Evolutionary conservation across 2,888 invertebrate genomes (phyloP).

Genomic region (Seladonia tumulorum): DNA sequence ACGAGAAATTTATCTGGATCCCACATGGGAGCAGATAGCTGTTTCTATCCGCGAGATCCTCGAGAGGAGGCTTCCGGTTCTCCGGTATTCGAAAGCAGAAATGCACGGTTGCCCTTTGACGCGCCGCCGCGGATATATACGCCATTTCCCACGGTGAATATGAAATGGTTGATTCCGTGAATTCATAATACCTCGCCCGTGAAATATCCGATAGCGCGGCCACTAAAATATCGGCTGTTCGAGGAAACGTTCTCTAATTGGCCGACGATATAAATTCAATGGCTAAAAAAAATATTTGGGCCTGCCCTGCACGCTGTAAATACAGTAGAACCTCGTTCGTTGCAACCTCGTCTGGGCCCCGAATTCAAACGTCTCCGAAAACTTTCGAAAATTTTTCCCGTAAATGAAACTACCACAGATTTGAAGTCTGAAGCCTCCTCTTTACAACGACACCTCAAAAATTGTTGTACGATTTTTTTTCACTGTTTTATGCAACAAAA

Average conservation of each 20-base stretch:
- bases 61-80: slow-evolving; percentile 4
- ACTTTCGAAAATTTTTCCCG: no score
- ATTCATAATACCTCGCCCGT: neutral
- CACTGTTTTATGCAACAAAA: no score
- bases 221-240: neutral
- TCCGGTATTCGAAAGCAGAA: neutral
- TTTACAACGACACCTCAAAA: no score
- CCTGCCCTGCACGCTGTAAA: no score
- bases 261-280: neutral
- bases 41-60: neutral
- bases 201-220: neutral
- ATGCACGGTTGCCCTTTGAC: slow-evolving; percentile 3
- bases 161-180: neutral
- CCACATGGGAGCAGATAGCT: neutral
- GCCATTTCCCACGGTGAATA: neutral
- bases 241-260: neutral
- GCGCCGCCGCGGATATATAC: neutral
- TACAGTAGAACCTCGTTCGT: no score
- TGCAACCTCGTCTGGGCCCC: no score
- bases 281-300: no score
- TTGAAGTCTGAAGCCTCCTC: no score
- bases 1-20: slow-evolving; percentile 15
- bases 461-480: no score
- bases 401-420: no score
- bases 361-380: no score